Evolutionary conservation across 2,797 vertebrate species (phyloP), one percentile per base, ranked within the genome.

Genomic region (Fratercula arctica): DNA sequence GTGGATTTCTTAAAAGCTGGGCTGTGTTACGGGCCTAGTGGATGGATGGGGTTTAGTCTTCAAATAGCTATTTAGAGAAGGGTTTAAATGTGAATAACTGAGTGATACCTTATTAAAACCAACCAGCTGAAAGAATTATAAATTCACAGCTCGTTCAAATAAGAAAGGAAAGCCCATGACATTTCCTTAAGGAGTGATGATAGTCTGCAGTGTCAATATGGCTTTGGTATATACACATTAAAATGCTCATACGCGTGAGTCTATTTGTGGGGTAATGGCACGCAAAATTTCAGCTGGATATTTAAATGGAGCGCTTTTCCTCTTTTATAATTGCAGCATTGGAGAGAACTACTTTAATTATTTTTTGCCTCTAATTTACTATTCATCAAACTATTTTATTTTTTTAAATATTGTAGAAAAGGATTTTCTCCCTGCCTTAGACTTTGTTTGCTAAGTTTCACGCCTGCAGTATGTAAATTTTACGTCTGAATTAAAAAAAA

Each of bases 141-240:
- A 93, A 96, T 92, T 95, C 91, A 85, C 90, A 94, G 68, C 94
- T 96, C 54, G 18, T 66, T 90, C 80, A 91, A 89, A 85, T 79
- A 96, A 96, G 87, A 92, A 93, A 93, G 82, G 83, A 93, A 94
- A 95, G 77, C 86, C 92, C 78, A 66, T 90, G 94, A 90, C 81
- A 97, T 92, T 84, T 97, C 92, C 87, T 90, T 96, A 92, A 95
- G 87, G 75, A 92, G 82, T 86, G 51, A 46, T 95, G 86, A 90
- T 90, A 96, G 92, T 96, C 89, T 88, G 78, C 89, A 96, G 63
- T 95, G 91, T 93, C 92, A 96, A 84, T 84, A 90, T 68, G 56
- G 91, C 81, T 93, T 94, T 78, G 75, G 50, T 37, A 33, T 66
- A 75, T 25, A 63, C 90, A 93, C 48, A 74, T 88, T 80, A 75